Conservation (phyloP, 2,113 vertebrate genomes). For the Apeltes quadracus region DNA sequence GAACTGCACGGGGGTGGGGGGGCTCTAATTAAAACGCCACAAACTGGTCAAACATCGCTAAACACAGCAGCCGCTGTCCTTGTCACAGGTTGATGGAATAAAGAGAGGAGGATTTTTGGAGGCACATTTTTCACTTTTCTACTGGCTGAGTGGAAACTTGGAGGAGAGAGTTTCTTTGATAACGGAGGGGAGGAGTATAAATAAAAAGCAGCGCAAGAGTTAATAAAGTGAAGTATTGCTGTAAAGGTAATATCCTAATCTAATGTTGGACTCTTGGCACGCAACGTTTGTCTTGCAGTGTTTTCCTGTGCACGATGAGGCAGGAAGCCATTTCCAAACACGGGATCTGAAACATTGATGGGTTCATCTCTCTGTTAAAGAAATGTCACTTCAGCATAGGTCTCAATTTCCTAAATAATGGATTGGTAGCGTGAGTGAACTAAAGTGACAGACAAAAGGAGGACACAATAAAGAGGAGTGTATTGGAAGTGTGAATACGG, state of each 20-base stretch:
- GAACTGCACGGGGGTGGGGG: slow-evolving; percentile 15
- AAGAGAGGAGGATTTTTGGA: background rate
- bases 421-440: background rate
- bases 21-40: slow-evolving; percentile 18
- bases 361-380: background rate
- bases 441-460: no score
- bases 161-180: background rate
- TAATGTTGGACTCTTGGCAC: slow-evolving; percentile 15
- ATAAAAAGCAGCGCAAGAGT: background rate
- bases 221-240: slow-evolving; percentile 6
- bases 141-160: background rate
- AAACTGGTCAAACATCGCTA: slow-evolving; percentile 21
- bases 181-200: slow-evolving; percentile 18
- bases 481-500: background rate
- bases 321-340: background rate
- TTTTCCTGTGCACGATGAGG: slow-evolving; percentile 9
- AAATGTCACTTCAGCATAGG: background rate
- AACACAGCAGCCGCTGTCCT: background rate
- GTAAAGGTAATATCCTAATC: slow-evolving; percentile 5
- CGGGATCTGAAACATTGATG: slow-evolving; percentile 1
- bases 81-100: slow-evolving; percentile 15
- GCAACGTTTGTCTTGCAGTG: slow-evolving; percentile 34
- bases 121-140: background rate
- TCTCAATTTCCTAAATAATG: background rate
- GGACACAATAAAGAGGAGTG: background rate